phyloP scores from a whole-genome alignment of 2,888 invertebrate species.

The Heteromyza rotundicornis region DNA sequence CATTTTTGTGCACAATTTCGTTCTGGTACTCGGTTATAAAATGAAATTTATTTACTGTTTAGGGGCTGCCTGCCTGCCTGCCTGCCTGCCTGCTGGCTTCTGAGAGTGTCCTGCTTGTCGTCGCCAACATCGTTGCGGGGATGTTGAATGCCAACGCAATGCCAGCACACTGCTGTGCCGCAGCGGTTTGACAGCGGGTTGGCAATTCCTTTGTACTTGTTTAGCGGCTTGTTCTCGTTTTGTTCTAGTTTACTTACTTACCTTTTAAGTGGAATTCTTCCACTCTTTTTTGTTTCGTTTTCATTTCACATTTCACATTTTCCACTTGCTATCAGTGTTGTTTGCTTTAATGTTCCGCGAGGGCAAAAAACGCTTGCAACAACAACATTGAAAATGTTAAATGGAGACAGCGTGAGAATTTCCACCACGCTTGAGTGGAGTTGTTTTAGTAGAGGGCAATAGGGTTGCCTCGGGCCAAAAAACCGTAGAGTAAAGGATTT shows the following conservation, averaged over 20 bases:
- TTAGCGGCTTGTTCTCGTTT: not conserved
- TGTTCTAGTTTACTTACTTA: constrained; percentile 3
- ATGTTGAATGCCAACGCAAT: no score
- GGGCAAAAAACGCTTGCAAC: not conserved
- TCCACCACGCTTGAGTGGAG: not conserved
- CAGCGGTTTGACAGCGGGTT: not conserved
- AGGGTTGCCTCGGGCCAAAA: no score
- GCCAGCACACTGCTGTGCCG: no score
- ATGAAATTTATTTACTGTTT: constrained; percentile 11
- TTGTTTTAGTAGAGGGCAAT: not conserved
- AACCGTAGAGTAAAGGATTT: no score
- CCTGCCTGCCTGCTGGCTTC: no score
- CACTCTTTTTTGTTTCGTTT: not conserved
- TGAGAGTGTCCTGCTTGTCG: no score
- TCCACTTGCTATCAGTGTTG: not conserved
- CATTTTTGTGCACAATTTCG: not conserved
- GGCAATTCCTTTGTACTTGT: constrained; percentile 1
- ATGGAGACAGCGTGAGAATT: not conserved
- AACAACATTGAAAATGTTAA: not conserved
- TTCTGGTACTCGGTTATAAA: constrained; percentile 2
- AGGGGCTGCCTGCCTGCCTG: not conserved
- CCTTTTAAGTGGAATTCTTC: not conserved
- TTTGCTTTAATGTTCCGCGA: not conserved
- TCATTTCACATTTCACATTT: not conserved
- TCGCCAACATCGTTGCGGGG: no score